Conservation (phyloP, 2,888 invertebrate genomes). For the Ischnura elegans region DNA sequence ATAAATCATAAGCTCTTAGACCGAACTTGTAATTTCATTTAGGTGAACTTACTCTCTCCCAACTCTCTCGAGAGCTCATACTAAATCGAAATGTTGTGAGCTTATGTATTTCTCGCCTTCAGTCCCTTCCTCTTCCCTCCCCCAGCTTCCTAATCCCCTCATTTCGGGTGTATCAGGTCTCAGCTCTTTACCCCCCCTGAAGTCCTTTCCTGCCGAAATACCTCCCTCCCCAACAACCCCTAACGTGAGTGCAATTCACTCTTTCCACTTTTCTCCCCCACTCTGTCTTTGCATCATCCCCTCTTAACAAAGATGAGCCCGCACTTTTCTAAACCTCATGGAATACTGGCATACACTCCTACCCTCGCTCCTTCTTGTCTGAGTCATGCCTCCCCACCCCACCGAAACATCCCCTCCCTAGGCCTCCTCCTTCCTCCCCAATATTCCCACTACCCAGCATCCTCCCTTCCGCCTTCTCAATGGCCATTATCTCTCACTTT, state of each 20-base stretch:
- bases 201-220: neutral
- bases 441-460: neutral
- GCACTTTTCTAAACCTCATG: too few relatives aligned
- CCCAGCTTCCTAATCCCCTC: neutral
- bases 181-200: neutral
- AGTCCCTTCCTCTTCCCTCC: neutral
- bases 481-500: neutral
- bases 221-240: conserved; percentile 9
- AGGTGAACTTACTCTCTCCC: too few relatives aligned
- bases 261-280: neutral
- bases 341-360: neutral
- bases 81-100: too few relatives aligned
- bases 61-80: too few relatives aligned
- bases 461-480: neutral
- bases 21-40: too few relatives aligned
- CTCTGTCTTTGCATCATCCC: neutral
- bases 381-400: conserved; percentile 1
- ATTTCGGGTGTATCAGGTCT: neutral
- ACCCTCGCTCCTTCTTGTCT: neutral
- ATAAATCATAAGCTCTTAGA: too few relatives aligned
- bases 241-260: neutral
- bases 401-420: too few relatives aligned
- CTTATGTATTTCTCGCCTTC: neutral
- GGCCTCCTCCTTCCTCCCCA: neutral
- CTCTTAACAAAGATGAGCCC: neutral